Evolutionary conservation across 1,140 invertebrate species (phyloP), one percentile per base, ranked within the genome.

Genomic region (Ericerus pela): DNA sequence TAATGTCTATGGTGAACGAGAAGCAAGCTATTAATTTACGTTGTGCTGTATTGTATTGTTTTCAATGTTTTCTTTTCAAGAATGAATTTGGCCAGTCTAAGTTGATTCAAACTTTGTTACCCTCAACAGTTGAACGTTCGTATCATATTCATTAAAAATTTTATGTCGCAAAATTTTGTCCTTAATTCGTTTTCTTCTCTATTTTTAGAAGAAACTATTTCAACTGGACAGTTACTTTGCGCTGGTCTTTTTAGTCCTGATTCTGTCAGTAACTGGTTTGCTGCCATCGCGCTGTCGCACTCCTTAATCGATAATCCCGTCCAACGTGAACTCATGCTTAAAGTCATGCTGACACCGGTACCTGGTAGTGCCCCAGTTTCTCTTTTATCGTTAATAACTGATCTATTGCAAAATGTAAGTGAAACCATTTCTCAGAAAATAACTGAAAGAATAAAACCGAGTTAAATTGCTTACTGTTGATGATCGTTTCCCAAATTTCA

Each of bases 1-100:
- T 99, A 11, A 93, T 97, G 85, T 96, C 93, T 0, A 97, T 99
- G 92, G 90, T 98, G 2, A 96, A 96, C 70, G 95, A 99, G 65
- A 96, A 96, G 67, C 96, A 99, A 69, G 85, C 91, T 12, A 88
- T 98, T 67, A 70, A 79, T 8, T 69, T 99, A 53, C 79, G 94
- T 53, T 95, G 90, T 72, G 85, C 96, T 1, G 92, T 97, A 10
- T 77, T 98, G 0, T 99, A 99, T 68, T 96, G 92, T 67, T 96
- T 98, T 68, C 82, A 98, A 73, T 96, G 88, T 69, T 98, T 88
- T 67, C 72, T 99, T 0, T 94, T 86, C 66, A 90, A 86, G 70
- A 99, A 99, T 71, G 85, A 90, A 65, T 73, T 80, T n/a, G 82
- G 82, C 12, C 91, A 96, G 70, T 79, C 79, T 8, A 80, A 85